Evolutionary conservation across 2,888 invertebrate genomes (phyloP).

Genomic region (Cataglyphis cursor): DNA sequence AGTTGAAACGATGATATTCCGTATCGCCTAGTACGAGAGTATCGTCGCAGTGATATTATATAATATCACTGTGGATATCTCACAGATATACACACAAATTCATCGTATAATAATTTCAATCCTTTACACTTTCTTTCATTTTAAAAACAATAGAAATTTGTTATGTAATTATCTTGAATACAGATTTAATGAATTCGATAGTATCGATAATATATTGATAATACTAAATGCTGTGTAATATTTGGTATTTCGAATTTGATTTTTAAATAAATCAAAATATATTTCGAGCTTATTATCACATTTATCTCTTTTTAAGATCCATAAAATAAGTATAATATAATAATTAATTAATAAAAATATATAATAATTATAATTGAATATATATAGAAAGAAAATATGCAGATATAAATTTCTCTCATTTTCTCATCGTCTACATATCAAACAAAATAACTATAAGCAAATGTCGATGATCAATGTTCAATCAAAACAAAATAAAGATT

Average conservation of each 20-base stretch:
- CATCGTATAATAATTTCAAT: background rate
- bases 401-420: background rate
- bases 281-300: background rate
- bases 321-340: background rate
- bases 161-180: background rate
- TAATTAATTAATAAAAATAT: background rate
- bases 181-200: background rate
- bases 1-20: background rate
- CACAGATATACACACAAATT: background rate
- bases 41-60: background rate
- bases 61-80: background rate
- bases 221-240: background rate
- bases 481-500: constrained; percentile 56
- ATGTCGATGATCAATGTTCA: constrained; percentile 23
- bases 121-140: background rate
- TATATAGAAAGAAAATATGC: background rate
- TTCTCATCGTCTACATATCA: background rate
- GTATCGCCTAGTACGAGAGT: background rate
- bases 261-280: background rate
- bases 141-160: background rate
- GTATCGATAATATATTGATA: background rate
- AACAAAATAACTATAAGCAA: background rate
- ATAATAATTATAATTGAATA: background rate
- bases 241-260: background rate
- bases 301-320: too few relatives aligned